Evolutionary conservation across 2,797 vertebrate species (phyloP).

Genomic region (Enteromius afrohamiltoni): DNA sequence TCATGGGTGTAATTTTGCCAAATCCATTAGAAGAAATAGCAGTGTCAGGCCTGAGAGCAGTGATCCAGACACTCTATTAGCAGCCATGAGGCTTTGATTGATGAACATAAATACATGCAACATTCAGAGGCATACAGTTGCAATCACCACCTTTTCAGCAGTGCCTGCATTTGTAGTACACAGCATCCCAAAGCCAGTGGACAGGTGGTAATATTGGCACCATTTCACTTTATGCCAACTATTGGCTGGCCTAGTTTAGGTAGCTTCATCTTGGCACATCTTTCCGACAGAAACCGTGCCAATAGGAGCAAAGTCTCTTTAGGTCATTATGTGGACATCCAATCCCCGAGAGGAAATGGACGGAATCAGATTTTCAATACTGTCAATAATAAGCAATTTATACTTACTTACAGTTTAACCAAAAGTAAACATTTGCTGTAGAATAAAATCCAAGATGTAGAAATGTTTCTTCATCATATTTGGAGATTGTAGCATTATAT

Average conservation of each 20-base stretch:
- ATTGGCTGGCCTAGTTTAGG: conserved; percentile 25
- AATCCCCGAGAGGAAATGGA: not conserved
- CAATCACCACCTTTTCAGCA: conserved; percentile 8
- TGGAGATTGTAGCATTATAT: not conserved
- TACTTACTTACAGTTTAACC: not conserved
- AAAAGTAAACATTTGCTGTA: not conserved
- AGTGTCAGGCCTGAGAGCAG: conserved; percentile 5
- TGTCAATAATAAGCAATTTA: not conserved
- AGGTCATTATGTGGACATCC: not conserved
- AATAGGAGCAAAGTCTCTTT: conserved; percentile 7
- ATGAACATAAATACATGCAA: conserved; percentile 10
- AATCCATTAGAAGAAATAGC: conserved; percentile 31
- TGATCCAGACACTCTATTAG: conserved; percentile 26
- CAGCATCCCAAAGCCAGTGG: not conserved
- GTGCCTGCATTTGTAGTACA: not conserved
- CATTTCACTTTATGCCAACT: conserved; percentile 5
- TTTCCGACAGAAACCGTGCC: not conserved
- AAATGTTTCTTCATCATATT: not conserved
- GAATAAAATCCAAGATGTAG: not conserved
- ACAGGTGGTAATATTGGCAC: conserved; percentile 15
- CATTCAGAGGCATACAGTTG: conserved; percentile 20
- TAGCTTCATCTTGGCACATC: conserved; percentile 14
- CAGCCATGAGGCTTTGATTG: conserved; percentile 17
- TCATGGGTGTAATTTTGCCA: conserved; percentile 16
- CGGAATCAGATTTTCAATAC: not conserved